Evolutionary conservation across 1,140 invertebrate genomes (phyloP).

Genomic region (Trissolcus basalis): DNA sequence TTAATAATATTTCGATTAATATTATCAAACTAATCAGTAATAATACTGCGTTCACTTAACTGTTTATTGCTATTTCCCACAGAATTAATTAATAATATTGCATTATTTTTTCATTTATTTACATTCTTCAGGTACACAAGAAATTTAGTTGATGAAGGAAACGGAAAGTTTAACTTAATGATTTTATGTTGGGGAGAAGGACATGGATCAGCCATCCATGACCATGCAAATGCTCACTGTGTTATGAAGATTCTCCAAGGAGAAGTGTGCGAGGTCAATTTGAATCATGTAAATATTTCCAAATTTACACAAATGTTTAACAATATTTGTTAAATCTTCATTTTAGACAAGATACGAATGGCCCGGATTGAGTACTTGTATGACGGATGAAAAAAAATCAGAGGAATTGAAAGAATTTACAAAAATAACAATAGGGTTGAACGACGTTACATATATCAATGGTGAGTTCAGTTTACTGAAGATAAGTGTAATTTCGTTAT

Average conservation of each 20-base stretch:
- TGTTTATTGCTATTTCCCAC: too few relatives aligned
- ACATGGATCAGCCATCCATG: constrained; percentile 95
- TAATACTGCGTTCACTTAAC: too few relatives aligned
- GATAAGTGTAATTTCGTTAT: background rate
- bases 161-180: constrained; percentile 99
- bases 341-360: constrained; percentile 84
- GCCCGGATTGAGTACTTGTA: constrained; percentile 76
- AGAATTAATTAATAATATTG: too few relatives aligned
- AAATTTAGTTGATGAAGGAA: constrained; percentile 95
- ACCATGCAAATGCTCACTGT: constrained; percentile 97
- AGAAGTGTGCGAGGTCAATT: constrained; percentile 80
- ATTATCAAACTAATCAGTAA: too few relatives aligned
- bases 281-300: constrained; percentile 24
- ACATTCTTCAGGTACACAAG: constrained; percentile 88
- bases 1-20: too few relatives aligned
- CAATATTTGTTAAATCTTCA: background rate
- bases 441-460: constrained; percentile 96
- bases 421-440: constrained; percentile 80
- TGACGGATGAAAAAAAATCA: constrained; percentile 63
- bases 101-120: too few relatives aligned
- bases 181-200: constrained; percentile 97
- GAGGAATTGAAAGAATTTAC: constrained; percentile 79
- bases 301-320: background rate
- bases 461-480: constrained; percentile 78
- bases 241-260: constrained; percentile 95